Evolutionary conservation across 2,113 vertebrate species (phyloP).

Genomic region (Serranochromis macrocephalus): DNA sequence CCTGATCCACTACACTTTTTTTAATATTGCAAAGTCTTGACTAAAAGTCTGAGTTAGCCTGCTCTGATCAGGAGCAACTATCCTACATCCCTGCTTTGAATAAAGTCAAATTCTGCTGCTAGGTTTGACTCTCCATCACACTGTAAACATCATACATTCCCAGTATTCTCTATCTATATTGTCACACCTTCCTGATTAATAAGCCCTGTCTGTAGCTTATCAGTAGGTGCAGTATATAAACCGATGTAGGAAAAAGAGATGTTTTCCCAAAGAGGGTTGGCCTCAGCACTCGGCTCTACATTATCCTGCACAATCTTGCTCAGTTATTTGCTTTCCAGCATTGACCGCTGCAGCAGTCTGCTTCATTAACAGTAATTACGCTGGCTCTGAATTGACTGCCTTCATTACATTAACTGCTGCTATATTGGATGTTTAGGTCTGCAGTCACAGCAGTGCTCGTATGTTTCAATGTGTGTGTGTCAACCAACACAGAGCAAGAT

Average conservation of each 20-base stretch:
- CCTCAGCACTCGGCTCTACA: background rate
- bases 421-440: background rate
- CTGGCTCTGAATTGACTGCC: conserved; percentile 9
- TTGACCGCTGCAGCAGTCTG: conserved; percentile 7
- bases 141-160: background rate
- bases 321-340: background rate
- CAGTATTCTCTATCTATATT: background rate
- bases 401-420: conserved; percentile 24
- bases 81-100: conserved; percentile 30
- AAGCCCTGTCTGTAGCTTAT: background rate
- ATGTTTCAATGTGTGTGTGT: background rate
- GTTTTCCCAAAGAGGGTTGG: background rate
- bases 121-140: background rate
- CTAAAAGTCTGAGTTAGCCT: background rate
- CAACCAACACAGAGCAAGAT: background rate
- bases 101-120: conserved; percentile 53
- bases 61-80: background rate
- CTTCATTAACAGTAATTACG: conserved; percentile 45
- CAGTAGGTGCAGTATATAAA: background rate
- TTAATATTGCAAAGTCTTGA: background rate
- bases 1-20: background rate
- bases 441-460: background rate
- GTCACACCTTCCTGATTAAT: background rate
- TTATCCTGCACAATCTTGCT: background rate
- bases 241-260: background rate